Conservation (phyloP, 2,888 invertebrate genomes). For the Eristalinus aeneus region DNA sequence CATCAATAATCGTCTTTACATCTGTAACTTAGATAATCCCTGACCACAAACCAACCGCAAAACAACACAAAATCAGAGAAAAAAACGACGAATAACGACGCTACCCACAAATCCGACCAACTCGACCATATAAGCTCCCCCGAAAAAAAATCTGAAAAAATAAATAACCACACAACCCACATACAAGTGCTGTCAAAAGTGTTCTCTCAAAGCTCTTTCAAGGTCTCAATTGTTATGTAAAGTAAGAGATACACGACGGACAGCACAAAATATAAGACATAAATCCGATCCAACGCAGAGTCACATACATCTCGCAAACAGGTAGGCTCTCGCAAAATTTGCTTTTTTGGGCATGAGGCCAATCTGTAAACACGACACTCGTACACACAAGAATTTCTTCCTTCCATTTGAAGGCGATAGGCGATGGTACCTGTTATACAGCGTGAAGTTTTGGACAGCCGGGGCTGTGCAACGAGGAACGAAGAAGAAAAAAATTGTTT, state of each 20-base stretch:
- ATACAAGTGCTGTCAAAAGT: constrained; percentile 21
- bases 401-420: constrained; percentile 14
- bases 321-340: constrained; percentile 12
- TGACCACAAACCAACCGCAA: constrained; percentile 23
- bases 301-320: constrained; percentile 1
- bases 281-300: constrained; percentile 3
- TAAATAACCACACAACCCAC: background rate
- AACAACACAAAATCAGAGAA: background rate
- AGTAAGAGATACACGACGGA: background rate
- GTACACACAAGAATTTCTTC: constrained; percentile 1
- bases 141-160: background rate
- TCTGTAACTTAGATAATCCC: constrained; percentile 29
- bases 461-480: background rate
- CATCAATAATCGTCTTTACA: constrained; percentile 13
- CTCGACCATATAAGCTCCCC: background rate
- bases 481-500: constrained; percentile 32
- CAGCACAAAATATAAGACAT: background rate
- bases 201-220: constrained; percentile 23
- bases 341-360: constrained; percentile 13
- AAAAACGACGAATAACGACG: background rate
- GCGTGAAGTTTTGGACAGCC: constrained; percentile 19
- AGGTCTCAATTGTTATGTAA: constrained; percentile 30
- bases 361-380: constrained; percentile 17
- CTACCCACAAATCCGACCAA: background rate
- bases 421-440: constrained; percentile 29